A percentile compares a stretch with the other conserved stretches of the same genome.
Conservation (phyloP, 1,140 invertebrate species). For the Zaprionus capensis region DNA sequence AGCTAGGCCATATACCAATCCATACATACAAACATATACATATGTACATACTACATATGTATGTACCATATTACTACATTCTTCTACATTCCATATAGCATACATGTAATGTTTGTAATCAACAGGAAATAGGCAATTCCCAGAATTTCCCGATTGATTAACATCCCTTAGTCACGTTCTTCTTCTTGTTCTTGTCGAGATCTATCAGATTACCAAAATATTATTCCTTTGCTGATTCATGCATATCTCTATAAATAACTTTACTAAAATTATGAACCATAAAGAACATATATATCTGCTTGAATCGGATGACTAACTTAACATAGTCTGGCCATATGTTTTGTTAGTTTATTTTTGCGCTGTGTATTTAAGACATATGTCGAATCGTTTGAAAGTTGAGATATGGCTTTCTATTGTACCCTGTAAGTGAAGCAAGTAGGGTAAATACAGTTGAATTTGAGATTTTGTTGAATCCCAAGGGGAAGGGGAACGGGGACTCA, state of each 20-base stretch:
- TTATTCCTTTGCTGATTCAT: too few species aligned
- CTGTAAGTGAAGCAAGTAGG: not conserved
- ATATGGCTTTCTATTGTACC: not conserved
- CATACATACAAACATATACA: not conserved
- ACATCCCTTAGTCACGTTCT: not conserved
- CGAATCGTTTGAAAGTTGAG: not conserved
- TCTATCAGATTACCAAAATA: not conserved
- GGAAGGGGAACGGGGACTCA: not conserved
- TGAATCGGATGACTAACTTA: not conserved
- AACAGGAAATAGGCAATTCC: not conserved
- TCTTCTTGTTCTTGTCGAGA: not conserved
- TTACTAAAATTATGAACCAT: not conserved
- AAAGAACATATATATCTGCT: not conserved
- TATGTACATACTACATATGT: too few species aligned
- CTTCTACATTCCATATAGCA: not conserved
- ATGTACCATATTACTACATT: not conserved
- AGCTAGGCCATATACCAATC: not conserved
- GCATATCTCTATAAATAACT: not conserved
- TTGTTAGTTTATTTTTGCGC: not conserved
- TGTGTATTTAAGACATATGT: not conserved
- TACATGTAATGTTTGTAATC: not conserved
- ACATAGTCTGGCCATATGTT: not conserved
- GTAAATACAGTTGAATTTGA: not conserved
- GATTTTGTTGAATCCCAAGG: not conserved
- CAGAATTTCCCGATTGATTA: not conserved